Percentiles rank a stretch among this genome's conserved stretches.
phyloP scores from a whole-genome alignment of 2,113 vertebrate genomes.

The Salminus brasiliensis region DNA sequence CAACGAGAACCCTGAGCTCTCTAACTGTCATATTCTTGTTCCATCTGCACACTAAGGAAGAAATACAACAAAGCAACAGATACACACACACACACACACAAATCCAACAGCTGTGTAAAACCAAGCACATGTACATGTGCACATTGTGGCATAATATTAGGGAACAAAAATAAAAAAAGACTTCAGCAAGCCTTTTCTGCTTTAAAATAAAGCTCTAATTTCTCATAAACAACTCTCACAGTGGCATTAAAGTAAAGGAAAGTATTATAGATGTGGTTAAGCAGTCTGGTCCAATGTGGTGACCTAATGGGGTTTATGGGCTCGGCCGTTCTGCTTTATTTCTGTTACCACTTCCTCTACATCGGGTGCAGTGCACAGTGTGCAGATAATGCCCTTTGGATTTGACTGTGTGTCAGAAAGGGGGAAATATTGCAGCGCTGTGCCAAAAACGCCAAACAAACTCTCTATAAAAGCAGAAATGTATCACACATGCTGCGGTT shows the following conservation, averaged over 20 bases:
- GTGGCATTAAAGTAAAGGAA: neutral
- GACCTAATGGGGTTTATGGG: neutral
- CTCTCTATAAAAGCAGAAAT: neutral
- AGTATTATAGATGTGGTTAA: neutral
- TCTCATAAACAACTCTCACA: neutral
- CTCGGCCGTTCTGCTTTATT: constrained; percentile 3
- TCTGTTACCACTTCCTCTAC: constrained; percentile 20
- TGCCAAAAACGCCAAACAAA: neutral
- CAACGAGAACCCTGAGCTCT: too few species aligned
- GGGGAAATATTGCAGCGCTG: neutral
- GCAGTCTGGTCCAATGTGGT: neutral
- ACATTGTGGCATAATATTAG: constrained; percentile 75
- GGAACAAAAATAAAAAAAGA: neutral
- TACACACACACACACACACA: too few species aligned
- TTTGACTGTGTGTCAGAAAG: neutral
- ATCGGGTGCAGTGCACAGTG: neutral
- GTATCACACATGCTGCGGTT: neutral
- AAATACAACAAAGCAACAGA: too few species aligned
- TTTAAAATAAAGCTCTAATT: neutral
- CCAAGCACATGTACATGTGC: constrained; percentile 56
- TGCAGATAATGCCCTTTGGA: neutral
- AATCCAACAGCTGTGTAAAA: too few species aligned
- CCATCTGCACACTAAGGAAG: too few species aligned
- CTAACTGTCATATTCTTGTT: too few species aligned
- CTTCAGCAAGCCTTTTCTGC: neutral